phyloP scores from a whole-genome alignment of 2,888 invertebrate species.

The Micropterix aruncella region DNA sequence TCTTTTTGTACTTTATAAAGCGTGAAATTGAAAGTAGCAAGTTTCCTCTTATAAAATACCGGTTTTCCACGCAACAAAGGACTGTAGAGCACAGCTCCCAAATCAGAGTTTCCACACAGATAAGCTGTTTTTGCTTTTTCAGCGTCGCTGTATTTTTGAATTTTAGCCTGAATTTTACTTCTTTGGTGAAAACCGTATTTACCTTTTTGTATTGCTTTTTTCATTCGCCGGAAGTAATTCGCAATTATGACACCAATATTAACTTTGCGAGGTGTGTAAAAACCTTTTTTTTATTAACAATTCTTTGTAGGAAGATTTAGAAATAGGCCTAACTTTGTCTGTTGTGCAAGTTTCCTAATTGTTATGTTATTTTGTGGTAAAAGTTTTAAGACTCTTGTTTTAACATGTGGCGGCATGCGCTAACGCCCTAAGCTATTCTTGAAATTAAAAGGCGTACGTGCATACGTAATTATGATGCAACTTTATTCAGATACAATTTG shows the following conservation, averaged over 20 bases:
- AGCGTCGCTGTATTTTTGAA: not conserved
- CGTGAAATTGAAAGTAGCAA: constrained; percentile 7
- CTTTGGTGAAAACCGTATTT: constrained; percentile 1
- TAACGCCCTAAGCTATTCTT: no score
- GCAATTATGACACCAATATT: not conserved
- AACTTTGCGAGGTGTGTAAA: not conserved
- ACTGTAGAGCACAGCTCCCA: constrained; percentile 7
- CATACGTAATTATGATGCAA: no score
- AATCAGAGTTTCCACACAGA: constrained; percentile 4
- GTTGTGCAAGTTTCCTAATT: not conserved
- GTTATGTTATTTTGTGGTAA: no score
- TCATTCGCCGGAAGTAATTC: not conserved
- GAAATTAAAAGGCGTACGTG: no score
- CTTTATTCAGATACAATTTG: no score
- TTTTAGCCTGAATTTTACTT: not conserved
- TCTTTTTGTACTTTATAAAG: constrained; percentile 3
- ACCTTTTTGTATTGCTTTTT: not conserved
- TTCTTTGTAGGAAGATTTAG: constrained; percentile 1
- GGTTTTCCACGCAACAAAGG: constrained; percentile 3
- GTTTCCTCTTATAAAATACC: constrained; percentile 6
- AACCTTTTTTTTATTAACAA: not conserved
- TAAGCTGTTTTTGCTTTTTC: not conserved
- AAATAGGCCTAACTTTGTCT: not conserved
- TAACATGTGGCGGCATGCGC: no score
- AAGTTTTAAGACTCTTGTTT: no score